Evolutionary conservation across 2,113 vertebrate genomes (phyloP).

Genomic region (Ictalurus punctatus): DNA sequence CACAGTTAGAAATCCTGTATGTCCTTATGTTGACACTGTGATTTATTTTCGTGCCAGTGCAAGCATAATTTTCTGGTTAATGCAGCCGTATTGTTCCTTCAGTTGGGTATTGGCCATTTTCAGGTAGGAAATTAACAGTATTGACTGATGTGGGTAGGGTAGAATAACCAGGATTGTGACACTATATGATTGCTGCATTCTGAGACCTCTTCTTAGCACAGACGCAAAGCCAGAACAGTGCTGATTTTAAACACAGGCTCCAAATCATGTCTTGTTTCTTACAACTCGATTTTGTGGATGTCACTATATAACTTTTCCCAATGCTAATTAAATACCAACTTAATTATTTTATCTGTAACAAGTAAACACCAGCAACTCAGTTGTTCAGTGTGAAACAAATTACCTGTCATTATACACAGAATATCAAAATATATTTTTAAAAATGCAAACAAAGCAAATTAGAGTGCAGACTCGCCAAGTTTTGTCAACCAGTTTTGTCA

Average conservation of each 20-base stretch:
- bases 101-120: background rate
- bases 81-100: background rate
- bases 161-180: background rate
- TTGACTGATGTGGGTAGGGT: background rate
- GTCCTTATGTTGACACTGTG: background rate
- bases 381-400: background rate
- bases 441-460: background rate
- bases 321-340: background rate
- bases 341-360: background rate
- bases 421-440: background rate
- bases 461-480: background rate
- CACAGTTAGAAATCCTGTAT: background rate
- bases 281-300: background rate
- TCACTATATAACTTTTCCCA: background rate
- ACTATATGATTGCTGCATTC: background rate
- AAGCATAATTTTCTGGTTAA: slow-evolving; percentile 4
- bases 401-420: background rate
- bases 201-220: background rate
- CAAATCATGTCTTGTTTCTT: background rate
- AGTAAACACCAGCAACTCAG: background rate
- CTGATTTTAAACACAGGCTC: background rate
- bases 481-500: background rate
- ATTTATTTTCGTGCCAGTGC: slow-evolving; percentile 3
- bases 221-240: background rate
- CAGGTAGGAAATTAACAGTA: background rate